Evolutionary conservation across 1,140 invertebrate species (phyloP).

Genomic region (Penaeus vannamei): DNA sequence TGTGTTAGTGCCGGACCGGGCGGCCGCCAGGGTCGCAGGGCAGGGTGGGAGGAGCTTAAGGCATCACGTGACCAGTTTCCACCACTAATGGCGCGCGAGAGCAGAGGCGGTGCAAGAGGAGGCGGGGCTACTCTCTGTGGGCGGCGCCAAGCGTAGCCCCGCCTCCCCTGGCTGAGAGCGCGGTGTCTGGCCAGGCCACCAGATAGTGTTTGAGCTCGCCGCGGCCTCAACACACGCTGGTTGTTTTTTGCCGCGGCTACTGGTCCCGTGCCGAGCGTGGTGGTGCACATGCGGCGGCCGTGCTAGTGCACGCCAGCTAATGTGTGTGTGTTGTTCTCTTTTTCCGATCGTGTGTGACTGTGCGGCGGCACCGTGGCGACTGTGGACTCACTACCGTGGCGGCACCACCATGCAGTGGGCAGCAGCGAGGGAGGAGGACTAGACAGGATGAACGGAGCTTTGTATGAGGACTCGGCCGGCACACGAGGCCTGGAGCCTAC

Average conservation of each 20-base stretch:
- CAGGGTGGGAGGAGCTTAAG: slow-evolving; percentile 38
- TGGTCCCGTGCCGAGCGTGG: slow-evolving; percentile 53
- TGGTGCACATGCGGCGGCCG: slow-evolving; percentile 52
- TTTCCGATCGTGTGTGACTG: slow-evolving; percentile 63
- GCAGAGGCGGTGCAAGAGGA: slow-evolving; percentile 54
- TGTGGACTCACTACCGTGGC: slow-evolving; percentile 67
- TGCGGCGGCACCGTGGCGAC: slow-evolving; percentile 66
- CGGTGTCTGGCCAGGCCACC: slow-evolving; percentile 35
- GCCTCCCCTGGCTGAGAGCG: slow-evolving; percentile 49
- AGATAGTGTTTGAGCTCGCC: slow-evolving; percentile 64
- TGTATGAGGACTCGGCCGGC: slow-evolving; percentile 69
- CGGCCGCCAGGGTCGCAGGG: slow-evolving; percentile 50
- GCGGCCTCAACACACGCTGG: slow-evolving; percentile 62
- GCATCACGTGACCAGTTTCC: slow-evolving; percentile 51
- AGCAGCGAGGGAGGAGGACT: slow-evolving; percentile 65
- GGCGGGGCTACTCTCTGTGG: slow-evolving; percentile 48
- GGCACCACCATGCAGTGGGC: slow-evolving; percentile 67
- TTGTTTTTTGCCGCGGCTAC: slow-evolving; percentile 62
- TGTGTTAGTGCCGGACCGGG: slow-evolving; percentile 53
- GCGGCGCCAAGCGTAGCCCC: slow-evolving; percentile 38
- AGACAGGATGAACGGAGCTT: slow-evolving; percentile 69
- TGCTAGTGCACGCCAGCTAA: slow-evolving; percentile 60
- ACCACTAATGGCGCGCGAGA: slow-evolving; percentile 50
- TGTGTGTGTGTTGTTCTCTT: slow-evolving; percentile 66
- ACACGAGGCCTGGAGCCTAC: slow-evolving; percentile 68